Conservation (phyloP, 2,797 vertebrate genomes). For the Lacerta agilis region DNA sequence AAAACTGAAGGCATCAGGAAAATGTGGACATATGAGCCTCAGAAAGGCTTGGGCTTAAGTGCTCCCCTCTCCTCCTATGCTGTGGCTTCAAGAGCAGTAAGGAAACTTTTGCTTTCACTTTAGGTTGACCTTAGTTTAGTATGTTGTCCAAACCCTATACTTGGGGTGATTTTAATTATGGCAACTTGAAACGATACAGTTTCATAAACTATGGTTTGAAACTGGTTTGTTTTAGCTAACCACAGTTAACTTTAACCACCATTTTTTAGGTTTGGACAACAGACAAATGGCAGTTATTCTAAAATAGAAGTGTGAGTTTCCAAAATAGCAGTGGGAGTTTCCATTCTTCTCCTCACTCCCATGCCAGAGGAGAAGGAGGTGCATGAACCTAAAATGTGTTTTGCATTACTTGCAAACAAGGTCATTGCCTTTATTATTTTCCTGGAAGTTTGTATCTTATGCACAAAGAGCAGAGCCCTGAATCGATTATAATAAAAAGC, state of each 20-base stretch:
- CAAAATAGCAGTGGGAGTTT: too few species aligned
- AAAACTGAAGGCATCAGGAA: not conserved
- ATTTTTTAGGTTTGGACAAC: not conserved
- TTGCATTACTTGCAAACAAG: not conserved
- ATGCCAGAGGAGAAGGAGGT: not conserved
- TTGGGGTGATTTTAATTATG: not conserved
- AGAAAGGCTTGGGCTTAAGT: not conserved
- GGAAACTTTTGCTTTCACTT: not conserved
- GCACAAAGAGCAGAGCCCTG: not conserved
- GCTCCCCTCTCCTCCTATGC: too few species aligned
- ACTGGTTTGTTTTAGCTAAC: not conserved
- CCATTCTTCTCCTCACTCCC: not conserved
- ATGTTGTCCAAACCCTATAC: not conserved
- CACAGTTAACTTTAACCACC: not conserved
- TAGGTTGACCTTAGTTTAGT: not conserved
- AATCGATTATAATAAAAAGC: not conserved
- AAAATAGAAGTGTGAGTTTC: too few species aligned
- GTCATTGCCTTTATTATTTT: slow-evolving; percentile 21
- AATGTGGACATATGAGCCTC: not conserved
- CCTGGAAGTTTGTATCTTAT: slow-evolving; percentile 14
- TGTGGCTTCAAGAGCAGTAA: not conserved
- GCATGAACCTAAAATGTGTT: not conserved
- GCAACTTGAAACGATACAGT: not conserved
- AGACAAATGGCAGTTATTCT: not conserved
- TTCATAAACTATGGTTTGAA: not conserved